phyloP scores from a whole-genome alignment of 2,888 invertebrate genomes.

The Leptarthrus brevirostris region DNA sequence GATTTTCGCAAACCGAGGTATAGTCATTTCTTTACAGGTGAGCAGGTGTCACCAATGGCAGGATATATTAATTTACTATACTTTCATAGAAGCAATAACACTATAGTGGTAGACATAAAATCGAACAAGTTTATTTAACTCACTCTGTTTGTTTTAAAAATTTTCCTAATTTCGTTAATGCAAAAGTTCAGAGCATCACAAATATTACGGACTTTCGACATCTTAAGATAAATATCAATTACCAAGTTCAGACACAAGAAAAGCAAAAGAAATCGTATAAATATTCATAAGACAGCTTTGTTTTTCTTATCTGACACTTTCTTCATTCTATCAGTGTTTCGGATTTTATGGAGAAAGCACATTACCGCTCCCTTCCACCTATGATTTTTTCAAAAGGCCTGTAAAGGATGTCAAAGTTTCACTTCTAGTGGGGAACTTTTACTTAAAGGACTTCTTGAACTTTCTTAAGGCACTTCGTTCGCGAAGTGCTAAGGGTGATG shows the following conservation, averaged over 20 bases:
- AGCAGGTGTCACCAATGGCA: too few species aligned
- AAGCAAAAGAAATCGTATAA: constrained; percentile 36
- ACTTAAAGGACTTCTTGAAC: neutral
- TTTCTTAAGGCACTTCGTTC: neutral
- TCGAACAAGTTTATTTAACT: too few species aligned
- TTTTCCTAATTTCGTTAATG: constrained; percentile 30
- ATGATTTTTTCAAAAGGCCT: constrained; percentile 2
- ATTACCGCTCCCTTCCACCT: neutral
- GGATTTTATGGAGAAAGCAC: constrained; percentile 26
- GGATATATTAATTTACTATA: too few species aligned
- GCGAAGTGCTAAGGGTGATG: neutral
- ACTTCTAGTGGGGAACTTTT: constrained; percentile 1
- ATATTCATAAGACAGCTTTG: constrained; percentile 39
- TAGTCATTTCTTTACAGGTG: too few species aligned
- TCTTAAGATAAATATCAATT: constrained; percentile 35
- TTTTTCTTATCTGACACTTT: constrained; percentile 18
- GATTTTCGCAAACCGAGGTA: too few species aligned
- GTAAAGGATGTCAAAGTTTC: constrained; percentile 11
- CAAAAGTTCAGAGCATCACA: constrained; percentile 31
- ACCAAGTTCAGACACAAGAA: constrained; percentile 26
- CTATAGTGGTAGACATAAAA: too few species aligned
- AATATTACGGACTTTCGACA: constrained; percentile 30
- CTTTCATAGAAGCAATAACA: too few species aligned
- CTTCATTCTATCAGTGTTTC: neutral
- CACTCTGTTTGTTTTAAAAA: constrained; percentile 17